A percentile compares a stretch with the other conserved stretches of the same genome.
Conservation (phyloP, 2,888 invertebrate genomes). For the Drosophila neonasuta region DNA sequence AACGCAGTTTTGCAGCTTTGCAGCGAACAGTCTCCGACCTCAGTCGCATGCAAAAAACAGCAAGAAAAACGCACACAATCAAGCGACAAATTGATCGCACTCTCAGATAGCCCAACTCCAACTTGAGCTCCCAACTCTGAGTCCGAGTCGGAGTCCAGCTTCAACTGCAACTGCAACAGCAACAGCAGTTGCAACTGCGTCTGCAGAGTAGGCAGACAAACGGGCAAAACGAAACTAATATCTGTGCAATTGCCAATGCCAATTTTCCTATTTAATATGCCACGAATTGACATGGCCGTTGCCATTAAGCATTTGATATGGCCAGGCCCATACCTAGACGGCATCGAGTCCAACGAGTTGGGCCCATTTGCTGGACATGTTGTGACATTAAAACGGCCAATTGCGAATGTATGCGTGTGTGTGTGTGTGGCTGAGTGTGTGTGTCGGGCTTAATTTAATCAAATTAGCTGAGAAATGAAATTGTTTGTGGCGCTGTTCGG, state of each 20-base stretch:
- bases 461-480: conserved; percentile 72
- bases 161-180: conserved; percentile 4
- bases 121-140: conserved; percentile 30
- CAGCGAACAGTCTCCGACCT: conserved; percentile 32
- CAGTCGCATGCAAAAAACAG: conserved; percentile 5
- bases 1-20: conserved; percentile 22
- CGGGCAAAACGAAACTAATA: conserved; percentile 61
- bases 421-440: conserved; percentile 20
- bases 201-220: conserved; percentile 24
- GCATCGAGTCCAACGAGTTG: conserved; percentile 13
- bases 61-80: conserved; percentile 65
- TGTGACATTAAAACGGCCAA: conserved; percentile 62
- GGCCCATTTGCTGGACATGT: conserved; percentile 38
- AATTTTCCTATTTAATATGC: conserved; percentile 79
- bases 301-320: conserved; percentile 75
- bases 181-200: neutral
- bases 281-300: conserved; percentile 76
- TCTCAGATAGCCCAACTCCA: conserved; percentile 55
- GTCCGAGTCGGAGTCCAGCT: conserved; percentile 7
- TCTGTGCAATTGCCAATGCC: conserved; percentile 75
- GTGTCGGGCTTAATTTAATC: conserved; percentile 67
- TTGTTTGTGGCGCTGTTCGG: conserved; percentile 26
- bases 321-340: conserved; percentile 18
- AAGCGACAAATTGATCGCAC: conserved; percentile 77
- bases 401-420: conserved; percentile 25